Evolutionary conservation across 2,797 vertebrate species (phyloP).

Genomic region (Acanthopagrus latus): DNA sequence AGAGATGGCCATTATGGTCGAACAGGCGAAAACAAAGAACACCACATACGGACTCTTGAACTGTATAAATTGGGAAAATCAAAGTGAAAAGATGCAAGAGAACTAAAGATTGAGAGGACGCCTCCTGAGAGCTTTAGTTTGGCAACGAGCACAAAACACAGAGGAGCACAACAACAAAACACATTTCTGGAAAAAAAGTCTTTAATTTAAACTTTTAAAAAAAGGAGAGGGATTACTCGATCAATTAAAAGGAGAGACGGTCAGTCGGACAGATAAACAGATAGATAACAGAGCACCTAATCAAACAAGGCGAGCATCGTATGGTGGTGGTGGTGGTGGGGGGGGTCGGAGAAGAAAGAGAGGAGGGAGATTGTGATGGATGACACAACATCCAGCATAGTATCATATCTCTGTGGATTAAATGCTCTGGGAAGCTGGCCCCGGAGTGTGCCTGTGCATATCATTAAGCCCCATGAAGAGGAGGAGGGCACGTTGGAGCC

Average conservation of each 20-base stretch:
- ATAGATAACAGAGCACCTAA: conserved; percentile 55
- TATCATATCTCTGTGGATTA: conserved; percentile 85
- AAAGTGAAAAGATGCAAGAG: conserved; percentile 47
- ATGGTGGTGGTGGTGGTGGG: conserved; percentile 39
- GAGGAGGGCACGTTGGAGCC: conserved; percentile 71
- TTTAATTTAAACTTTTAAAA: conserved; percentile 50
- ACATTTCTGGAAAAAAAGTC: conserved; percentile 17
- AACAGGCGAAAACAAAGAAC: conserved; percentile 27
- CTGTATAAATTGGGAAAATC: conserved; percentile 51
- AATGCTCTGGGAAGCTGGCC: conserved; percentile 82
- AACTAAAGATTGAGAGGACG: conserved; percentile 49
- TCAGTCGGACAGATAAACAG: conserved; percentile 45
- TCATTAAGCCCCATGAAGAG: conserved; percentile 79
- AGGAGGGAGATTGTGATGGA: conserved; percentile 74
- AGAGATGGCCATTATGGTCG: conserved; percentile 20
- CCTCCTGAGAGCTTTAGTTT: conserved; percentile 51
- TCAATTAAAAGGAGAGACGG: conserved; percentile 52
- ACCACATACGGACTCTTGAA: conserved; percentile 30
- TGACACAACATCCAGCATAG: conserved; percentile 80
- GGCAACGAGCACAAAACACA: conserved; percentile 33
- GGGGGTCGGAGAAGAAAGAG: conserved; percentile 33
- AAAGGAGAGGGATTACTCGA: conserved; percentile 34
- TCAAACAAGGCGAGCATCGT: conserved; percentile 45
- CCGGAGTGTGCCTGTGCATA: conserved; percentile 84
- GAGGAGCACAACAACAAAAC: conserved; percentile 37